phyloP scores from a whole-genome alignment of 2,888 invertebrate species.

The Phlogophora meticulosa region DNA sequence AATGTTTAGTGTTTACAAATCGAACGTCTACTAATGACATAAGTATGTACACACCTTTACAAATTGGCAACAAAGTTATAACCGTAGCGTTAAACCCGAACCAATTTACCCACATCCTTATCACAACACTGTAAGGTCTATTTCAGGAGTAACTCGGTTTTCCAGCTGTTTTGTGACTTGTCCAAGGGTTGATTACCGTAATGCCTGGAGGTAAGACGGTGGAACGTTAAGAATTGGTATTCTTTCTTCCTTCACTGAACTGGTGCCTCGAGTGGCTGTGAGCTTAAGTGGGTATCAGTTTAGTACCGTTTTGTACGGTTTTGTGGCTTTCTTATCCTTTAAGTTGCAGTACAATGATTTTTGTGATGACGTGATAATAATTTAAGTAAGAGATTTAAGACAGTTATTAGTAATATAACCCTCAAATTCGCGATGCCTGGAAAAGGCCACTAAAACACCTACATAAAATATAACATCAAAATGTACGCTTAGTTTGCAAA shows the following conservation, averaged over 20 bases:
- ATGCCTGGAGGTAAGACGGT: conserved; percentile 78
- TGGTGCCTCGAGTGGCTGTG: conserved; percentile 28
- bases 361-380: background rate
- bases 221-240: conserved; percentile 68
- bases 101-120: background rate
- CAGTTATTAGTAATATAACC: too few species aligned
- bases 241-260: conserved; percentile 57
- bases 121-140: conserved; percentile 36
- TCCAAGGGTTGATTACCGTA: conserved; percentile 79
- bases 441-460: too few species aligned
- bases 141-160: conserved; percentile 17
- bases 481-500: too few species aligned
- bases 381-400: too few species aligned
- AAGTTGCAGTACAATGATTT: background rate
- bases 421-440: too few species aligned
- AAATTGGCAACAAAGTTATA: conserved; percentile 24
- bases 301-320: conserved; percentile 28
- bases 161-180: background rate
- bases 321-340: conserved; percentile 1
- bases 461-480: too few species aligned
- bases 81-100: background rate
- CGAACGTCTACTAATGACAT: conserved; percentile 21
- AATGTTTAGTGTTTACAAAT: conserved; percentile 4
- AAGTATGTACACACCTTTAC: conserved; percentile 41
- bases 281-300: conserved; percentile 47